Evolutionary conservation across 2,888 invertebrate genomes (phyloP).

Genomic region (Coleophora flavipennella): DNA sequence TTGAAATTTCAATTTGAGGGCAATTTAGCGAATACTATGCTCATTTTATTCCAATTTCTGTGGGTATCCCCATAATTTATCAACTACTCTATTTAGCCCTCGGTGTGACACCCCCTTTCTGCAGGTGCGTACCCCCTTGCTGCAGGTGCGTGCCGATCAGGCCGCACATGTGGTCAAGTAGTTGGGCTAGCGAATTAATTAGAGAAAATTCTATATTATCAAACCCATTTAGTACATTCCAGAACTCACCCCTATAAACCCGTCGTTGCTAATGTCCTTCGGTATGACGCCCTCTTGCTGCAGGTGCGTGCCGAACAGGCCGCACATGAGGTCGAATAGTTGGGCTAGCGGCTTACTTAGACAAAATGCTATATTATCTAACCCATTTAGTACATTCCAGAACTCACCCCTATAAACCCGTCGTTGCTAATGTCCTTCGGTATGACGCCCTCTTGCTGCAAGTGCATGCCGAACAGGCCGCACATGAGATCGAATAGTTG

Average conservation of each 20-base stretch:
- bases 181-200: constrained; percentile 85
- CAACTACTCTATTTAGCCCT: too few relatives aligned
- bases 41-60: too few relatives aligned
- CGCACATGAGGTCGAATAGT: constrained; percentile 89
- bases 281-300: constrained; percentile 83
- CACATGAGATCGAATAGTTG: constrained; percentile 90
- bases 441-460: constrained; percentile 84
- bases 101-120: constrained; percentile 79
- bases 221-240: too few relatives aligned
- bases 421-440: constrained; percentile 79
- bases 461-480: constrained; percentile 78
- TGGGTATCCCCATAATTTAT: too few relatives aligned
- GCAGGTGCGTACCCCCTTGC: constrained; percentile 82
- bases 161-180: constrained; percentile 89
- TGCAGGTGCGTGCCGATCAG: constrained; percentile 84
- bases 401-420: too few relatives aligned
- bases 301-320: constrained; percentile 81
- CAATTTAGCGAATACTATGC: too few relatives aligned
- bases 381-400: too few relatives aligned
- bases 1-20: too few relatives aligned
- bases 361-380: too few relatives aligned
- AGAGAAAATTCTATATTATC: too few relatives aligned
- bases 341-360: constrained; percentile 88
- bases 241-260: too few relatives aligned
- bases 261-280: constrained; percentile 79